Evolutionary conservation across 2,113 vertebrate species (phyloP).

Genomic region (Lanius collurio): DNA sequence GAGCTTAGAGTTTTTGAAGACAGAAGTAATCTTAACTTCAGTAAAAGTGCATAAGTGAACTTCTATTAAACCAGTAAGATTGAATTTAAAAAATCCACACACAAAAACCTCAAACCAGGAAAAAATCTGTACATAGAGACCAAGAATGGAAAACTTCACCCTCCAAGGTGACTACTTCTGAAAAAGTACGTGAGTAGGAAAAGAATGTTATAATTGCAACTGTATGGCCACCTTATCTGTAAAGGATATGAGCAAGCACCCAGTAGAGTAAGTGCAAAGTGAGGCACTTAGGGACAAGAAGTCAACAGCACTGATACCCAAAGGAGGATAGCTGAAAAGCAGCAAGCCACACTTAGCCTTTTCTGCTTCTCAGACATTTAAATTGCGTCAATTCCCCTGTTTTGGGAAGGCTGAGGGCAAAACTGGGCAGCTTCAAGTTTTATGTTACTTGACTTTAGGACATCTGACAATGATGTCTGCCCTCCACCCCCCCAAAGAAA

Average conservation of each 20-base stretch:
- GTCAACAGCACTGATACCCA: not conserved
- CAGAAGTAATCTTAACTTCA: not conserved
- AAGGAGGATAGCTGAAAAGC: not conserved
- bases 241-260: not conserved
- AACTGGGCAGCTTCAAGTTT: not conserved
- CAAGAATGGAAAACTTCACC: not conserved
- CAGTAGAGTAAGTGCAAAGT: conserved; percentile 45
- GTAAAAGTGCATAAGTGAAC: not conserved
- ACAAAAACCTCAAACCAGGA: not conserved
- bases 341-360: not conserved
- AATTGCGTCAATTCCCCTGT: not conserved
- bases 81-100: not conserved
- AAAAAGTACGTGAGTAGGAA: not conserved
- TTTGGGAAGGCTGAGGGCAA: not conserved
- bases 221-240: conserved; percentile 35
- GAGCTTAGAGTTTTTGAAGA: not conserved
- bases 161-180: not conserved
- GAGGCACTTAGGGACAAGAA: conserved; percentile 17
- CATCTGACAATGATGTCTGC: not conserved
- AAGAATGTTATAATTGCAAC: conserved; percentile 10
- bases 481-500: not conserved
- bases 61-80: not conserved
- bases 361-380: not conserved
- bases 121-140: not conserved
- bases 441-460: not conserved